Percentiles rank a stretch among this genome's conserved stretches.
Conservation (phyloP, 2,797 vertebrate species). For the Sus cebifrons region DNA sequence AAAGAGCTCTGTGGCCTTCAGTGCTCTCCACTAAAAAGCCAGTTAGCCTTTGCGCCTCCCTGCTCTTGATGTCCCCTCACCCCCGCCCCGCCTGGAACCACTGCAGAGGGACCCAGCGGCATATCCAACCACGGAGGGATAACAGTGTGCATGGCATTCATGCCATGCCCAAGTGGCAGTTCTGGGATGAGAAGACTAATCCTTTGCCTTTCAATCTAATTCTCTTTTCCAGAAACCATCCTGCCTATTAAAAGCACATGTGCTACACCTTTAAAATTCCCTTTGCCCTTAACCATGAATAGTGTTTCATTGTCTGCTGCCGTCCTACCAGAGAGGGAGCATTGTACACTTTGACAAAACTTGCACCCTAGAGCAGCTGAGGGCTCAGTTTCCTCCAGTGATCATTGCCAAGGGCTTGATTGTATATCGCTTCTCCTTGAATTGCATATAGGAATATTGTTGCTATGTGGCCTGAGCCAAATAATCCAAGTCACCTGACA, state of each 20-base stretch:
- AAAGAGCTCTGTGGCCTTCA: neutral
- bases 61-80: neutral
- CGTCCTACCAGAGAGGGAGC: slow-evolving; percentile 71
- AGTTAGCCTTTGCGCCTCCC: neutral
- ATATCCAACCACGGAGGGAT: fast-evolving
- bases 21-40: neutral
- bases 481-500: slow-evolving; percentile 91
- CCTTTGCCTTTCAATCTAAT: neutral
- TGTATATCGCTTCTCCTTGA: slow-evolving; percentile 88
- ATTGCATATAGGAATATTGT: slow-evolving; percentile 88
- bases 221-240: neutral
- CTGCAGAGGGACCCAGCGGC: neutral
- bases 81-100: neutral
- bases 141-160: fast-evolving
- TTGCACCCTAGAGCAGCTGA: slow-evolving; percentile 85
- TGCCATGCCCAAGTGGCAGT: too few relatives aligned
- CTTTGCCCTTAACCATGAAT: slow-evolving; percentile 64
- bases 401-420: slow-evolving; percentile 85
- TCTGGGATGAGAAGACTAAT: neutral
- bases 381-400: slow-evolving; percentile 87
- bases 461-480: slow-evolving; percentile 87
- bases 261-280: slow-evolving; percentile 76
- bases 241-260: neutral
- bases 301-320: slow-evolving; percentile 53
- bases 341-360: slow-evolving; percentile 80